Percentiles rank a stretch among this genome's conserved stretches.
Conservation (phyloP, 2,888 invertebrate genomes). For the Pachycephus smyrnensis region DNA sequence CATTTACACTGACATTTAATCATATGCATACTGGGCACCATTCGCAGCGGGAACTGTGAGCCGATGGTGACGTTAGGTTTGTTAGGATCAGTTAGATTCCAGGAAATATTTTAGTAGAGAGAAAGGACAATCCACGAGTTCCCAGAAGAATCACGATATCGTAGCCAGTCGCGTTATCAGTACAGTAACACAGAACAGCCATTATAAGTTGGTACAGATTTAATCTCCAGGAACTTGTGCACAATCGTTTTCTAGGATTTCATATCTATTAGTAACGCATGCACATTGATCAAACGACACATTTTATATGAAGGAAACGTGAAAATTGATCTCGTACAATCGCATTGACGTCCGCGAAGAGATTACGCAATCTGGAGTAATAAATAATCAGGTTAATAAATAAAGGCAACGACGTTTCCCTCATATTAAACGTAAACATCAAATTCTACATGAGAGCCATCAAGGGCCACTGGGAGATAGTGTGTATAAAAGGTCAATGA, state of each 20-base stretch:
- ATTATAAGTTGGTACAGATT: not conserved
- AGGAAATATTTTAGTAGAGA: not conserved
- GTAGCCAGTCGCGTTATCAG: not conserved
- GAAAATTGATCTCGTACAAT: too few species aligned
- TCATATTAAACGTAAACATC: not conserved
- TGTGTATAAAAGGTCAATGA: not conserved
- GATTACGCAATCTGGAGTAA: not conserved
- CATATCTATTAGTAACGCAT: conserved; percentile 29
- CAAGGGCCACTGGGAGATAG: not conserved
- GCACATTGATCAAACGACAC: conserved; percentile 34
- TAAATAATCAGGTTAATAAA: not conserved
- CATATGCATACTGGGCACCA: not conserved
- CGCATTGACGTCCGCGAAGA: too few species aligned
- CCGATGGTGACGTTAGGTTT: not conserved
- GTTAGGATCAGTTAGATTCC: not conserved
- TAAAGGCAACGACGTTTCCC: not conserved
- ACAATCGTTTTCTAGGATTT: not conserved
- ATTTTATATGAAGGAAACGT: conserved; percentile 38
- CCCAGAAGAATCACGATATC: not conserved
- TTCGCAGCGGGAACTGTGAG: not conserved
- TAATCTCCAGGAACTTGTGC: not conserved
- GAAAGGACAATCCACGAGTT: not conserved
- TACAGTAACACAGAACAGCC: not conserved
- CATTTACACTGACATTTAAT: too few species aligned
- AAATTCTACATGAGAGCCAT: not conserved